A percentile compares a stretch with the other conserved stretches of the same genome.
These are phyloP conservation scores for Pristionchus entomophagus DNA, from an alignment of 2,888 invertebrate species.

Conservation along the genomic window DNA sequence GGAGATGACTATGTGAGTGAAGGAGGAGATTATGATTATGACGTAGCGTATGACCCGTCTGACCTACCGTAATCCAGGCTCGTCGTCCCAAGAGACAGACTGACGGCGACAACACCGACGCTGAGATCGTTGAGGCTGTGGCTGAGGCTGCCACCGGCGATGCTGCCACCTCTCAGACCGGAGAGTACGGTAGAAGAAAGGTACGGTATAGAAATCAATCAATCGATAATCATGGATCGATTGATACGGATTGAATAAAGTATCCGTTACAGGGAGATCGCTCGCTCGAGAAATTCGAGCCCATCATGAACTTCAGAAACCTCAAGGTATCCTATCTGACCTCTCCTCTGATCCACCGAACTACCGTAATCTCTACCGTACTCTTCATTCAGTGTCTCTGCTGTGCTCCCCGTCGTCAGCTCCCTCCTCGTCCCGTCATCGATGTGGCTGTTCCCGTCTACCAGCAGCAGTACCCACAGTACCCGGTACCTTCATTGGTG, in stretches of 20 bases:
- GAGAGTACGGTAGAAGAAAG: slow-evolving; percentile 1
- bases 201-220: not conserved
- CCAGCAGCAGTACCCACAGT: not conserved
- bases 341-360: not conserved
- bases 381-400: slow-evolving; percentile 42
- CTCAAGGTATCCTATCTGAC: slow-evolving; percentile 15
- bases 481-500: not conserved
- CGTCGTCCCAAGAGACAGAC: slow-evolving; percentile 15
- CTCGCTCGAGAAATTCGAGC: slow-evolving; percentile 29
- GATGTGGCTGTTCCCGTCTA: not conserved
- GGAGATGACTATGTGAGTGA: slow-evolving; percentile 42
- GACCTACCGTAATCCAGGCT: slow-evolving; percentile 1
- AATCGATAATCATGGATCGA: not conserved
- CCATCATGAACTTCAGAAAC: slow-evolving; percentile 39
- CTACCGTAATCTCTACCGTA: not conserved
- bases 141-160: not conserved
- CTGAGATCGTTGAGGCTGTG: not conserved
- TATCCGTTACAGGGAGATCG: not conserved
- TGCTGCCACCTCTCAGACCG: too few species aligned
- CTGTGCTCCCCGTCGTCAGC: slow-evolving; percentile 47
- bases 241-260: not conserved
- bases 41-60: not conserved
- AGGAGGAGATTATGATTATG: not conserved
- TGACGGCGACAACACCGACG: not conserved
- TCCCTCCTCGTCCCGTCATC: slow-evolving; percentile 33